Percentiles rank a stretch among this genome's conserved stretches.
phyloP scores from a whole-genome alignment of 2,888 invertebrate genomes.

The Acanthoscelides obtectus region DNA sequence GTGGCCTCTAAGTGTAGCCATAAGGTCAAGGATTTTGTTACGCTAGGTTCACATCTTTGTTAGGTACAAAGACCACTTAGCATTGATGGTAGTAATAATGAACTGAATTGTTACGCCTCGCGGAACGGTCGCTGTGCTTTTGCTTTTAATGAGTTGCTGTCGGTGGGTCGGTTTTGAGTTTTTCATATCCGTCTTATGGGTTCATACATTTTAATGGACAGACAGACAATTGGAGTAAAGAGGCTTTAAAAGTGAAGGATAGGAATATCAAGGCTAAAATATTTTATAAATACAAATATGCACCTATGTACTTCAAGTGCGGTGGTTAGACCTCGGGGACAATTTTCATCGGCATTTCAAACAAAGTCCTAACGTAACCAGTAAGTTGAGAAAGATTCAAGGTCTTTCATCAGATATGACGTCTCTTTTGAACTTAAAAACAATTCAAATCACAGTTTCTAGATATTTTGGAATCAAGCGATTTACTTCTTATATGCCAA shows the following conservation, averaged over 20 bases:
- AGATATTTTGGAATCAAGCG: too few species aligned
- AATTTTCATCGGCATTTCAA: too few species aligned
- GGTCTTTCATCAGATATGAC: too few species aligned
- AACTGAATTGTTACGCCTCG: background rate
- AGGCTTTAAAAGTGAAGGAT: background rate
- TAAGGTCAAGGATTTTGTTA: constrained; percentile 38
- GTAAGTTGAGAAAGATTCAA: too few species aligned
- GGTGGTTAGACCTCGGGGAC: too few species aligned
- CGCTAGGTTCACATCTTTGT: constrained; percentile 28
- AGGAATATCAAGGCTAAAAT: too few species aligned
- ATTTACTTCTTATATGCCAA: too few species aligned
- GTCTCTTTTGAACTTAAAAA: too few species aligned
- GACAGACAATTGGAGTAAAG: background rate
- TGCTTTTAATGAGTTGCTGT: background rate
- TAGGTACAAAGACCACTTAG: background rate
- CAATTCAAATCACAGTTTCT: too few species aligned
- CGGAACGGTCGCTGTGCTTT: background rate
- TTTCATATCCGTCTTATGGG: background rate
- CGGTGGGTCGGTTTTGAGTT: background rate
- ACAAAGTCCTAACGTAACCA: too few species aligned
- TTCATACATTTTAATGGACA: background rate
- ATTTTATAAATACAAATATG: too few species aligned
- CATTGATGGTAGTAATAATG: background rate
- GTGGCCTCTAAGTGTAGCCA: constrained; percentile 29
- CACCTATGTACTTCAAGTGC: too few species aligned